These are phyloP conservation scores for Nudaria mundana DNA, from an alignment of 2,888 invertebrate genomes.

Conservation along the genomic window DNA sequence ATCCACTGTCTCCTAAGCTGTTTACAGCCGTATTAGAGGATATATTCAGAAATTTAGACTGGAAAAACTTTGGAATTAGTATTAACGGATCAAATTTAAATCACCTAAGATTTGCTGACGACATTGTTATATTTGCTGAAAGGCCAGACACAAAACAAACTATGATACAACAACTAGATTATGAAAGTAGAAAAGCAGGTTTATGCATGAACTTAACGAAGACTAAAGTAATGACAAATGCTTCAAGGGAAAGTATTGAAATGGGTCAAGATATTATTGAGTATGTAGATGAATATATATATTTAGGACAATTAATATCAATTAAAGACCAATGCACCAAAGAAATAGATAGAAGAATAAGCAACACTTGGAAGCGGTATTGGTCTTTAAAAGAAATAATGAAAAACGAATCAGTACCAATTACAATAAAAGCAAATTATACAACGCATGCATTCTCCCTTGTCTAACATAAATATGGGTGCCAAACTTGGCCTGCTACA, in stretches of 20 bases:
- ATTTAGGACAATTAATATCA: constrained; percentile 6
- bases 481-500: constrained; percentile 10
- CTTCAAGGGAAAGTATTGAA: not conserved
- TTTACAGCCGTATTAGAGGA: no score
- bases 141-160: not conserved
- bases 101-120: not conserved
- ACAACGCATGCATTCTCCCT: constrained; percentile 2
- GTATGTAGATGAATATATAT: constrained; percentile 8
- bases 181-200: not conserved
- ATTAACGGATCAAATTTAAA: not conserved
- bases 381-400: constrained; percentile 8
- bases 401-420: constrained; percentile 1
- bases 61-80: not conserved
- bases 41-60: not conserved
- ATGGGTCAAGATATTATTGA: constrained; percentile 1
- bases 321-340: not conserved
- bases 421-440: constrained; percentile 2
- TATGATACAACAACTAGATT: not conserved
- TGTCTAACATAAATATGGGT: constrained; percentile 10
- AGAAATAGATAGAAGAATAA: constrained; percentile 8
- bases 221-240: not conserved
- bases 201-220: not conserved
- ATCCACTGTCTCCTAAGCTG: not conserved
- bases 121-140: not conserved
- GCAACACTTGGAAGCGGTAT: constrained; percentile 4